phyloP scores from a whole-genome alignment of 37 sponge, comb jelly and placozoan genomes.

The Beroe forskalii region DNA sequence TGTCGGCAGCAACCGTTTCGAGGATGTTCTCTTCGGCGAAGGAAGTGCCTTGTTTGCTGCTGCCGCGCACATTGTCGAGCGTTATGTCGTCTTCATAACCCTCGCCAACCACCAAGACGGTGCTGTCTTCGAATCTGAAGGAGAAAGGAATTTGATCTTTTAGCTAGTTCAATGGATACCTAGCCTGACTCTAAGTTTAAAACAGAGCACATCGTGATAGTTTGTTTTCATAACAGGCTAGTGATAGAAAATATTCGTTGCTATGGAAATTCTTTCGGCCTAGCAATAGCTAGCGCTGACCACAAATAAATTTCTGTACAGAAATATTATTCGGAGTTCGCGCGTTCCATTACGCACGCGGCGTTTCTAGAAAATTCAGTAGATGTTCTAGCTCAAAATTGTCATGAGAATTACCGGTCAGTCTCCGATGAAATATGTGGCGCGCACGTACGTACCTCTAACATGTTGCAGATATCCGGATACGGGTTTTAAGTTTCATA shows the following conservation, averaged over 20 bases:
- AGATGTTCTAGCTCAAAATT: too few species aligned
- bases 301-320: neutral
- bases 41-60: conserved; percentile 62
- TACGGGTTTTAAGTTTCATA: too few species aligned
- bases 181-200: too few species aligned
- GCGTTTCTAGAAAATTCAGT: too few species aligned
- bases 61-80: conserved; percentile 70
- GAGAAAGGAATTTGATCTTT: too few species aligned
- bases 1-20: conserved; percentile 56
- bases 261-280: neutral
- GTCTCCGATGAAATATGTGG: too few species aligned
- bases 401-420: too few species aligned
- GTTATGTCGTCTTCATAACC: conserved; percentile 84
- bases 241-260: neutral
- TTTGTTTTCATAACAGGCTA: too few species aligned
- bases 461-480: too few species aligned
- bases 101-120: conserved; percentile 83
- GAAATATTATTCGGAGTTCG: neutral
- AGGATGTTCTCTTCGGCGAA: conserved; percentile 52
- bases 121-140: conserved; percentile 85
- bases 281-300: neutral
- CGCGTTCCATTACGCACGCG: neutral
- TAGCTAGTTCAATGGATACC: too few species aligned
- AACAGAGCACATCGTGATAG: too few species aligned
- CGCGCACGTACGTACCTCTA: too few species aligned